Base-by-base conservation (phyloP, 1,140 invertebrate genomes). In the Pseudachorutes palmiensis region DNA sequence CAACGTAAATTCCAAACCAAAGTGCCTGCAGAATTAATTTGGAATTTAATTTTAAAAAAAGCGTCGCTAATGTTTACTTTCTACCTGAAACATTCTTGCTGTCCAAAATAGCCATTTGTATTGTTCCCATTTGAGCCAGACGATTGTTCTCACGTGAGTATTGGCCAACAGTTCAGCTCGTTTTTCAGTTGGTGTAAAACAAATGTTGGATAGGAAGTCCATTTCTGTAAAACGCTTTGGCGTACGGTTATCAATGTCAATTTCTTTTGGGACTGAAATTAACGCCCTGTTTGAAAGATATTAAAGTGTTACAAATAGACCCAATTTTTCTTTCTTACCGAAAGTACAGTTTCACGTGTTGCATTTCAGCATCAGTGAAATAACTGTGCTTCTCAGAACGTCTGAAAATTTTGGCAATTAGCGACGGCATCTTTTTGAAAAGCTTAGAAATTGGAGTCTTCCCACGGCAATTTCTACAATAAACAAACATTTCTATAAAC, bases 361-460 rank as follows among this genome's bases (percentile, higher is more conserved):
- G 3, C 58, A 3, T 28, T 14, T 60, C 58, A 60, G 9, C 58
- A 32, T 60, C 58, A 26, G 31, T 12, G 22, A 30, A 60, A 14
- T 60, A 16, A 30, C 26, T 60, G 12, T 29, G 26, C 26, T 22
- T 32, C 12, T 12, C 58, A 5, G 12, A 5, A 16, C 14, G 24
- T 22, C 9, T 12, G 24, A 60, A 32, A 32, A 60, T 30, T 9
- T 28, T 26, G 2, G 32, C 22, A 24, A 63, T 45, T 2, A 63
- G 31, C 5, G 3, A n/a, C 2, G 61, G 61, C 5, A 63, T n/a
- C 29, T 63, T 63, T 24, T 63, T 63, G 36, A 63, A 63, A 3
- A 63, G 9, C 26, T 63, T 63, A 14, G 14, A 5, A 22, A 63
- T 45, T 63, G 61, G 30, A 45, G 61, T 31, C 29, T 63, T 63